Conservation (phyloP, 1,140 invertebrate species). For the Leguminivora glycinivorella region DNA sequence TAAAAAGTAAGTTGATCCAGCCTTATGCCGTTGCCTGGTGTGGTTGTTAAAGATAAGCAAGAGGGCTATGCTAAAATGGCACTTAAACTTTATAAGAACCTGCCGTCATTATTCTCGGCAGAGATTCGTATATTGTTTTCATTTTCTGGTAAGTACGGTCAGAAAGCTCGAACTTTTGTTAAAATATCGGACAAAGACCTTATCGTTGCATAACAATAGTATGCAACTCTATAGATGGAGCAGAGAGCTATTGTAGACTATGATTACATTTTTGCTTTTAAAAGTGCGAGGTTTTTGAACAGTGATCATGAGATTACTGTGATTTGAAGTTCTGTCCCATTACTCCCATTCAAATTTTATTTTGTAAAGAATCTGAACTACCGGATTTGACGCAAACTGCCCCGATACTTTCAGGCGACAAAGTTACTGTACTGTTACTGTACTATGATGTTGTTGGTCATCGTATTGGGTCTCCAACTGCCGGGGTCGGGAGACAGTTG, state of each 20-base stretch:
- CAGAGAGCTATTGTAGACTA: constrained; percentile 8
- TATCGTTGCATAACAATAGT: constrained; percentile 11
- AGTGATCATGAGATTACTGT: neutral
- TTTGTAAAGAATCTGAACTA: too few species aligned
- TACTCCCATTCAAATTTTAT: neutral
- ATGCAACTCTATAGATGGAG: constrained; percentile 1
- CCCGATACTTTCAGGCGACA: too few species aligned
- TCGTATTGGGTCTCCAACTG: too few species aligned
- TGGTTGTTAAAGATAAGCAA: neutral
- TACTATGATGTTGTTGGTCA: too few species aligned
- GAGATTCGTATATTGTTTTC: neutral
- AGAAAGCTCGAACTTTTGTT: constrained; percentile 27
- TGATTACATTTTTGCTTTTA: constrained; percentile 13
- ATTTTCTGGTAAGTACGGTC: neutral
- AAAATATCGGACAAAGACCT: constrained; percentile 13
- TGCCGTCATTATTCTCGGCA: too few species aligned
- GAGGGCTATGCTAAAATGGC: neutral
- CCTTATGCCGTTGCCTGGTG: too few species aligned
- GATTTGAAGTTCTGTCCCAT: neutral
- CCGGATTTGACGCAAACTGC: too few species aligned
- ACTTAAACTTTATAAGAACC: too few species aligned
- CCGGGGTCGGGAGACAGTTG: too few species aligned
- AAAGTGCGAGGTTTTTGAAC: constrained; percentile 3
- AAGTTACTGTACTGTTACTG: too few species aligned
- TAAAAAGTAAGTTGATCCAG: too few species aligned